Base-by-base conservation (phyloP, 1,140 invertebrate species). In the Drosophila lacteicornis region DNA sequence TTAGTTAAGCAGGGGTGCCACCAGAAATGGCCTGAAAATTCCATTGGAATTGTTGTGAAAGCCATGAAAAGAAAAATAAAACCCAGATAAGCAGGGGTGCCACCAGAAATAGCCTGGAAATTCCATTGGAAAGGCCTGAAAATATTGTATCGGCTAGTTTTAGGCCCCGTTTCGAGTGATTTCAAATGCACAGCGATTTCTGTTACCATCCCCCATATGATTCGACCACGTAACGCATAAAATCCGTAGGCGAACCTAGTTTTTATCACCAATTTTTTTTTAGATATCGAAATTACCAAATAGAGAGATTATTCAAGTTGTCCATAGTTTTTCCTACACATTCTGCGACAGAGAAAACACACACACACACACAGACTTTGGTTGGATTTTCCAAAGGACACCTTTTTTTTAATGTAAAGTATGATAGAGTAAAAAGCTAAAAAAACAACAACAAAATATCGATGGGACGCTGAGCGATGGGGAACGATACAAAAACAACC, bases 281-380 rank as follows among this genome's bases (percentile, higher is more conserved):
- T 73, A 74, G 70, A 60, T 74, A 74, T 60, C 45, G 11, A 73
- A 74, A 51, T 73, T 43, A 59, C 38, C 63, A 27, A 70, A 15
- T 71, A 73, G 69, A 50, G 51, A 73, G 51, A 73, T 73, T 73
- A 73, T 50, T 27, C 6, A 68, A 55, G 38, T 30, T 51, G 67
- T 71, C 67, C 68, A 73, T 73, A 49, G 45, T 49, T 73, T 59
- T 47, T 73, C 30, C 67, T 60, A 68, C 70, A 74, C 70, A 51
- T 59, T 45, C 38, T 50, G 62, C 36, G 22, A 78, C 50, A 42
- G 49, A 49, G 47, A 45, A 42, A n/a, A 17, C 15, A 25, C 40
- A 59, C 25, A 65, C 30, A 77, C 49, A 76, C 59, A 30, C 12
- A 33, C 36, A 11, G n/a, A 30, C 38, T 40, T 69, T 69, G 66